A percentile compares a stretch with the other conserved stretches of the same genome.
Evolutionary conservation across 2,888 invertebrate genomes (phyloP).

Genomic region (Hylaea fasciaria): DNA sequence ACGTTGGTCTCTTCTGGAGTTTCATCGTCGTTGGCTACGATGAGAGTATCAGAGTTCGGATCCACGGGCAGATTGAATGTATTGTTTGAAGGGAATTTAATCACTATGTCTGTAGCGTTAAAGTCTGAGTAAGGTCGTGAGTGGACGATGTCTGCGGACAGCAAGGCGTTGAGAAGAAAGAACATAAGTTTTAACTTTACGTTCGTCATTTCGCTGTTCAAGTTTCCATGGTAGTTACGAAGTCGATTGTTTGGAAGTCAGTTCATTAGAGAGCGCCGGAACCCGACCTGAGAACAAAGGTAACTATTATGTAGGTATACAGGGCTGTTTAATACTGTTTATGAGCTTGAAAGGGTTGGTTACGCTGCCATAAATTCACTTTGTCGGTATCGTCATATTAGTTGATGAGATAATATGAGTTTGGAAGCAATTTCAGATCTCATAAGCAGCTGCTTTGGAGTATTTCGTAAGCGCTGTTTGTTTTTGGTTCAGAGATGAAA

Average conservation of each 20-base stretch:
- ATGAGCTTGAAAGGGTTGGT: background rate
- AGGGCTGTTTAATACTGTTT: slow-evolving; percentile 5
- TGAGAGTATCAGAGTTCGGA: slow-evolving; percentile 73
- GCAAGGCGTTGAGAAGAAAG: slow-evolving; percentile 69
- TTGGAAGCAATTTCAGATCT: slow-evolving; percentile 8
- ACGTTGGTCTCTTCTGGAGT: slow-evolving; percentile 64
- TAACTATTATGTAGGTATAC: slow-evolving; percentile 45
- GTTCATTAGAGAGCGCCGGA: slow-evolving; percentile 42
- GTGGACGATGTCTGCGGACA: slow-evolving; percentile 72
- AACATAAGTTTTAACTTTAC: slow-evolving; percentile 81
- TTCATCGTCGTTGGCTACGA: slow-evolving; percentile 68
- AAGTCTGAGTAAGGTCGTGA: slow-evolving; percentile 67
- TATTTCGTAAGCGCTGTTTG: slow-evolving; percentile 7
- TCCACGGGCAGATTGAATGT: slow-evolving; percentile 73
- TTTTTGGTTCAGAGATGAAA: slow-evolving; percentile 6
- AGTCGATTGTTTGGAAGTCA: slow-evolving; percentile 40
- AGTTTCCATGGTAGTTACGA: slow-evolving; percentile 54
- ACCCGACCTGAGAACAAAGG: slow-evolving; percentile 58
- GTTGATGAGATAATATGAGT: slow-evolving; percentile 2
- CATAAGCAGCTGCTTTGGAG: background rate
- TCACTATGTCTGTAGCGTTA: slow-evolving; percentile 57
- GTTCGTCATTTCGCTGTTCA: slow-evolving; percentile 72
- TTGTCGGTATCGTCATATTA: slow-evolving; percentile 1
- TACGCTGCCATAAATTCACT: background rate
- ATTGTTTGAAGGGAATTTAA: slow-evolving; percentile 64